Evolutionary conservation across 2,888 invertebrate species (phyloP).

Genomic region (Sclerodermus sp.): DNA sequence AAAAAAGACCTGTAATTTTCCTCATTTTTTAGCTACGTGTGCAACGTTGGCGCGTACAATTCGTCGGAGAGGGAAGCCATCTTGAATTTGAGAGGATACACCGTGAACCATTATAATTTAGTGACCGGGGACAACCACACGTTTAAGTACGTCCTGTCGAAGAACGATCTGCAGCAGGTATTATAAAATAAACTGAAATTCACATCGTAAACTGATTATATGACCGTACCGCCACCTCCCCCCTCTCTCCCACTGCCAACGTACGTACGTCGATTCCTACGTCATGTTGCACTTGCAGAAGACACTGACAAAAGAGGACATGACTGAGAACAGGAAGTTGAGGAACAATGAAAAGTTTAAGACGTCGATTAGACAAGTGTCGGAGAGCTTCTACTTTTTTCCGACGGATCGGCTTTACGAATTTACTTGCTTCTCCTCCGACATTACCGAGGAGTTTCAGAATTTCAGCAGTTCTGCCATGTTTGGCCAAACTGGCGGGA

Average conservation of each 20-base stretch:
- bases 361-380: constrained; percentile 63
- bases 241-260: no score
- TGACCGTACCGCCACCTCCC: no score
- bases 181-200: constrained; percentile 1
- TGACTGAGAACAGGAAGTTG: constrained; percentile 62
- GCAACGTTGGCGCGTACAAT: constrained; percentile 54
- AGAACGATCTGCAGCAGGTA: constrained; percentile 45
- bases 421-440: constrained; percentile 28
- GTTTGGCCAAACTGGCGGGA: constrained; percentile 5
- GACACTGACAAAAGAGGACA: constrained; percentile 36
- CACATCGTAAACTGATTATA: background rate
- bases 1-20: no score
- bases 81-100: constrained; percentile 61
- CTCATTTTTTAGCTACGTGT: constrained; percentile 65
- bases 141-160: constrained; percentile 57
- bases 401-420: constrained; percentile 63
- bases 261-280: background rate
- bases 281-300: background rate
- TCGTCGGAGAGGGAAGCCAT: constrained; percentile 59
- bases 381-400: constrained; percentile 64
- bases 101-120: constrained; percentile 49
- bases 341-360: constrained; percentile 64
- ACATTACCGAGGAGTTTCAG: constrained; percentile 14
- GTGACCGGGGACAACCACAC: constrained; percentile 26
- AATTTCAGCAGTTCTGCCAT: constrained; percentile 14